phyloP scores from a whole-genome alignment of 2,113 vertebrate genomes.

The Indri indri region DNA sequence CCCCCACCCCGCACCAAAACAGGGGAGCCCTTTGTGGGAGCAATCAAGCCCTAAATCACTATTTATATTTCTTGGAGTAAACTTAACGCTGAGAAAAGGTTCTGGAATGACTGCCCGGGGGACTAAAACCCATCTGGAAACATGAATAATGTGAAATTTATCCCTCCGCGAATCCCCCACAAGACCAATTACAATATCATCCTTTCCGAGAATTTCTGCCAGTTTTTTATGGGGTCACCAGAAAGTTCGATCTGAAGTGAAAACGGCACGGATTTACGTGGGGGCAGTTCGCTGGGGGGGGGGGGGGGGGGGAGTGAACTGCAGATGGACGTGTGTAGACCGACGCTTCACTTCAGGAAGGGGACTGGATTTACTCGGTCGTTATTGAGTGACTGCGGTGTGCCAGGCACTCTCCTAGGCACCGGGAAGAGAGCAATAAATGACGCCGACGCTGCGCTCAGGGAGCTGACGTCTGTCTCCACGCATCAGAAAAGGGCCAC shows the following conservation, averaged over 20 bases:
- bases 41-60: conserved; percentile 65
- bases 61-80: conserved; percentile 75
- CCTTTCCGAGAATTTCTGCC: conserved; percentile 68
- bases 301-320: background rate
- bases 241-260: conserved; percentile 64
- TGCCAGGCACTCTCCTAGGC: background rate
- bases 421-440: background rate
- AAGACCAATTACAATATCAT: conserved; percentile 75
- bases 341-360: background rate
- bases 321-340: background rate
- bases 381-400: background rate
- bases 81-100: conserved; percentile 63
- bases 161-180: conserved; percentile 52
- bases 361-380: background rate
- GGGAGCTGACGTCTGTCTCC: background rate
- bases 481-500: background rate
- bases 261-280: conserved; percentile 50
- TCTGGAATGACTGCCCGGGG: conserved; percentile 73
- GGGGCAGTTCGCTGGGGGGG: background rate
- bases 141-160: conserved; percentile 72
- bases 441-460: accelerated
- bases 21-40: conserved; percentile 50
- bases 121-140: conserved; percentile 72
- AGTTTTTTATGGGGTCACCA: conserved; percentile 75
- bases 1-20: conserved; percentile 2